Percentiles rank a stretch among this genome's conserved stretches.
phyloP scores from a whole-genome alignment of 2,113 vertebrate species.

The Dicaeum eximium region DNA sequence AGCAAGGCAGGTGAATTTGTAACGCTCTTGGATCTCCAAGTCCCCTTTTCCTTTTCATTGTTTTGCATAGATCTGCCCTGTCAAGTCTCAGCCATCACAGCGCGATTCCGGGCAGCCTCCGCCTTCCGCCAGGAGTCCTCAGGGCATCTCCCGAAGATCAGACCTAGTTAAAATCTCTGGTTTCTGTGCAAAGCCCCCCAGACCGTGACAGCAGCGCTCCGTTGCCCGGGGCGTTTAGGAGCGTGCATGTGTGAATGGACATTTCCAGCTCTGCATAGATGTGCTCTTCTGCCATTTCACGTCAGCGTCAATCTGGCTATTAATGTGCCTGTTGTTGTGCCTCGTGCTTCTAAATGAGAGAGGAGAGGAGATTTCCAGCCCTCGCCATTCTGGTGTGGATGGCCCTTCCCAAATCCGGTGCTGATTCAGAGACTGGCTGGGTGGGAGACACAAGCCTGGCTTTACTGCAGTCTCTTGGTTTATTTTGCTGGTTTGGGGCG shows the following conservation, averaged over 20 bases:
- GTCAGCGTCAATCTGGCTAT: constrained; percentile 28
- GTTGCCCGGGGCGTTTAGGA: not conserved
- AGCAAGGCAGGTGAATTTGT: not conserved
- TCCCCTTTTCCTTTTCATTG: not conserved
- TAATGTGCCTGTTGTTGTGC: not conserved
- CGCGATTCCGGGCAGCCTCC: not conserved
- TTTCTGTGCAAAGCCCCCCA: constrained; percentile 17
- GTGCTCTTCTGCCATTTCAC: constrained; percentile 46
- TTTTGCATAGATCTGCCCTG: not conserved
- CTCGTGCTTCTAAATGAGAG: not conserved
- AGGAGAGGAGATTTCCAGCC: not conserved
- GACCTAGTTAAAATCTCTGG: constrained; percentile 33
- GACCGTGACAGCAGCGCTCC: constrained; percentile 7
- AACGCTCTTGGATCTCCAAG: not conserved
- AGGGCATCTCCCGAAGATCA: constrained; percentile 23
- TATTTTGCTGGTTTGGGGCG: not conserved
- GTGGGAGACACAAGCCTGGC: not conserved
- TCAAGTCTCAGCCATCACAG: not conserved
- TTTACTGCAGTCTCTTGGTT: not conserved
- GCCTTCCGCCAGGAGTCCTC: not conserved
- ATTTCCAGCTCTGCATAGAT: constrained; percentile 28
- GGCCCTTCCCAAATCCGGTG: not conserved
- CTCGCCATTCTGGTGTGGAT: not conserved
- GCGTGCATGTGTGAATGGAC: constrained; percentile 43
- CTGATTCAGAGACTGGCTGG: not conserved